phyloP scores from a whole-genome alignment of 1,140 invertebrate genomes.

The Harpegnathos saltator region DNA sequence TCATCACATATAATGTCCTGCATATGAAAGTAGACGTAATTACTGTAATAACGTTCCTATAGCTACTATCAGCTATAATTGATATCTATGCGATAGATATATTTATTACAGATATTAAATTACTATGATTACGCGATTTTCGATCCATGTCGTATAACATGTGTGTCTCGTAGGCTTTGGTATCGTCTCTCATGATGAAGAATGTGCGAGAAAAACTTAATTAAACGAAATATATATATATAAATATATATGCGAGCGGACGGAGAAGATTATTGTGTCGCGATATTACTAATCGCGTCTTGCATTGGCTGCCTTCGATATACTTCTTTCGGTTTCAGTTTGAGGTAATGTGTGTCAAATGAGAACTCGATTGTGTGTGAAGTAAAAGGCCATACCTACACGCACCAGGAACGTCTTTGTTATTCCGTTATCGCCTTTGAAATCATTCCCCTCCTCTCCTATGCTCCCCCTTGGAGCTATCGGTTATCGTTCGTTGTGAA shows the following conservation, averaged over 20 bases:
- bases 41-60: too few relatives aligned
- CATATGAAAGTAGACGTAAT: too few relatives aligned
- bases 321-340: slow-evolving; percentile 49
- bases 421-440: slow-evolving; percentile 29
- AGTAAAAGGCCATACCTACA: slow-evolving; percentile 73
- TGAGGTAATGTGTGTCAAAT: slow-evolving; percentile 63
- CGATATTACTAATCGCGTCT: slow-evolving; percentile 53
- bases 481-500: background rate
- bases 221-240: slow-evolving; percentile 54
- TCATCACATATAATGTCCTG: too few relatives aligned
- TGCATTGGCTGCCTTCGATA: slow-evolving; percentile 66
- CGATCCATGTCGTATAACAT: slow-evolving; percentile 46
- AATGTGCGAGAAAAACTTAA: slow-evolving; percentile 42
- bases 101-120: too few relatives aligned
- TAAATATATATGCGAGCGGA: slow-evolving; percentile 51
- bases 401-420: slow-evolving; percentile 51
- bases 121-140: background rate
- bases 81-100: too few relatives aligned
- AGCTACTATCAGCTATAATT: too few relatives aligned
- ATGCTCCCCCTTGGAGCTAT: background rate
- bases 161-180: slow-evolving; percentile 76
- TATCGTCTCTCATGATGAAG: slow-evolving; percentile 60
- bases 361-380: slow-evolving; percentile 68
- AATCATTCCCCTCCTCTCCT: slow-evolving; percentile 14
- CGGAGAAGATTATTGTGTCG: slow-evolving; percentile 39